Percentiles rank a stretch among this genome's conserved stretches.
These are phyloP conservation scores for Zaprionus lachaisei DNA, from an alignment of 1,140 invertebrate genomes.

Conservation along the genomic window DNA sequence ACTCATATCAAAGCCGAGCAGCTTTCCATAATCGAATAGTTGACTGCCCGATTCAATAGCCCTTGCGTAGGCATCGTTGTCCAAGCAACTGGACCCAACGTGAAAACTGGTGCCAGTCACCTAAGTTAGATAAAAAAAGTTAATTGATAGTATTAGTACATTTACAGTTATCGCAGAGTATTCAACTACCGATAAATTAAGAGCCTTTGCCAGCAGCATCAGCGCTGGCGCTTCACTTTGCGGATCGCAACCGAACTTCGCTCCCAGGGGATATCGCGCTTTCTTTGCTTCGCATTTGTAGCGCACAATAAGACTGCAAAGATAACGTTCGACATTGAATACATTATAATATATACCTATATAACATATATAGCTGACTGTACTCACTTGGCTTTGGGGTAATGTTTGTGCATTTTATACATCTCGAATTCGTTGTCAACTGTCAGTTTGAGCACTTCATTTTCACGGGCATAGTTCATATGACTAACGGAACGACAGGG, in stretches of 20 bases:
- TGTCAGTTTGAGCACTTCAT: conserved; percentile 94
- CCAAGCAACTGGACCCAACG: conserved; percentile 93
- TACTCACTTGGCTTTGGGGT: conserved; percentile 92
- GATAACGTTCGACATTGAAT: neutral
- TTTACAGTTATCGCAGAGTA: too few relatives aligned
- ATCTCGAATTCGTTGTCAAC: conserved; percentile 98
- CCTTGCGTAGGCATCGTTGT: conserved; percentile 90
- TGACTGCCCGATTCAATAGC: conserved; percentile 89
- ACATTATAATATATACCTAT: neutral
- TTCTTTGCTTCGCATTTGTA: conserved; percentile 95
- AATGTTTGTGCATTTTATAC: conserved; percentile 94
- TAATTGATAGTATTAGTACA: too few relatives aligned
- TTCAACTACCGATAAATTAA: conserved; percentile 85
- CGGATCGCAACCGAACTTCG: conserved; percentile 98
- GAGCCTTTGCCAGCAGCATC: conserved; percentile 89
- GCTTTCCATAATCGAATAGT: conserved; percentile 89
- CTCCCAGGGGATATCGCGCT: conserved; percentile 95
- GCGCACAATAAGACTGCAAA: conserved; percentile 92
- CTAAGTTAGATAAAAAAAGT: neutral
- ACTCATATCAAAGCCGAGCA: conserved; percentile 89
- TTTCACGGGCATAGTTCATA: conserved; percentile 92
- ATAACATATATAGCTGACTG: neutral
- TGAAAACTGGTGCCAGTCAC: conserved; percentile 93
- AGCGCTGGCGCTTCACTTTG: conserved; percentile 91
- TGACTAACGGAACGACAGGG: conserved; percentile 98